phyloP scores from a whole-genome alignment of 1,140 invertebrate genomes.

The Drosophila athabasca region DNA sequence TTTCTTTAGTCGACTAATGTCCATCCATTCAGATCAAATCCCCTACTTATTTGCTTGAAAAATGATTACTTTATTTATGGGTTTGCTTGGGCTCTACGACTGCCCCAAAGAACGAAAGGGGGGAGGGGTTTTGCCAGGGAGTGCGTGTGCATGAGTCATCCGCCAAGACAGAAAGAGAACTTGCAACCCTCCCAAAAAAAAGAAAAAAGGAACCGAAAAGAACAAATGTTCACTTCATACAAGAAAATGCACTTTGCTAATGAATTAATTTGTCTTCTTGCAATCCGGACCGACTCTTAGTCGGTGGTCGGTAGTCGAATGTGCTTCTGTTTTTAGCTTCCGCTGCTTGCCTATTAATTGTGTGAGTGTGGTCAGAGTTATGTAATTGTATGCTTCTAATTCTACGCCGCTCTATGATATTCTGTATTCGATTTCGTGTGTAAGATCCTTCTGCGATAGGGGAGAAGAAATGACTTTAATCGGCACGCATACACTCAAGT shows the following conservation, averaged over 20 bases:
- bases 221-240: conserved; percentile 43
- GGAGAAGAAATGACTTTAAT: no score
- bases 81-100: conserved; percentile 2
- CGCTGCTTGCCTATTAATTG: conserved; percentile 6
- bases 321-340: neutral
- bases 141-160: conserved; percentile 50
- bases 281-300: neutral
- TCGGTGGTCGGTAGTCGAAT: no score
- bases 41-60: neutral
- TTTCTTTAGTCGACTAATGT: neutral
- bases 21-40: neutral
- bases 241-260: conserved; percentile 80
- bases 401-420: no score
- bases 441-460: no score
- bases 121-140: neutral
- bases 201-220: neutral
- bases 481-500: no score
- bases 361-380: conserved; percentile 16
- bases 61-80: conserved; percentile 26
- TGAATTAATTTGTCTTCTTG: conserved; percentile 71
- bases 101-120: neutral
- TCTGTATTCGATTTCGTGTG: neutral
- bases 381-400: neutral
- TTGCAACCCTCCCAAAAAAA: conserved; percentile 5
- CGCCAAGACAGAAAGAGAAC: neutral